A percentile compares a stretch with the other conserved stretches of the same genome.
Evolutionary conservation across 37 sponge, comb jelly and placozoan genomes (phyloP).

Genomic region (Spongia lamella): DNA sequence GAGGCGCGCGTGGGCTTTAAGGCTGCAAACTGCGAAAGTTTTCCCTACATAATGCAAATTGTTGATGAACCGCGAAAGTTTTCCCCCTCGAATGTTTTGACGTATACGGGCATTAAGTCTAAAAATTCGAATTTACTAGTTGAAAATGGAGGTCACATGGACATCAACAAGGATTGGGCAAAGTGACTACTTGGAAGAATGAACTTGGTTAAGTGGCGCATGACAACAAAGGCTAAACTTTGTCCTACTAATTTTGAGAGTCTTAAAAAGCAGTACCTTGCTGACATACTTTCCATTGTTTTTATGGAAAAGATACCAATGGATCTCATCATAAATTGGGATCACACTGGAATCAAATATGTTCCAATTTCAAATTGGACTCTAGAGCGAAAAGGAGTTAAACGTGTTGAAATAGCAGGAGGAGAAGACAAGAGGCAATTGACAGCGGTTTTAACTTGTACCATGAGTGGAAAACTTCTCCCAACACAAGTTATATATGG

Average conservation of each 20-base stretch:
- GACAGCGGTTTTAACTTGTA: conserved; percentile 13
- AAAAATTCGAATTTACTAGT: no score
- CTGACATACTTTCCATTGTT: conserved; percentile 11
- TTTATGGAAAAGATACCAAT: conserved; percentile 10
- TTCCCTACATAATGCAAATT: no score
- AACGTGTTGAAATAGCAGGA: conserved; percentile 13
- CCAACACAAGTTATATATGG: conserved; percentile 23
- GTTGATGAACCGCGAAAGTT: no score
- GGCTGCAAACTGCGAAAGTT: no score
- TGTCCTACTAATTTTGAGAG: conserved; percentile 13
- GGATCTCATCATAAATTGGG: conserved; percentile 32
- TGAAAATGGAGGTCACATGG: no score
- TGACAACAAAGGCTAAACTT: conserved; percentile 11
- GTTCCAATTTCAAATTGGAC: conserved; percentile 33
- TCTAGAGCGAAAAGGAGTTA: conserved; percentile 1
- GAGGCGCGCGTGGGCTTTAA: no score
- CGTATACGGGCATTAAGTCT: no score
- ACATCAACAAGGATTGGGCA: conserved; percentile 20
- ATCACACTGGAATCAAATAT: conserved; percentile 32
- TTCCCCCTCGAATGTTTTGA: no score
- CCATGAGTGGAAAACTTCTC: conserved; percentile 8
- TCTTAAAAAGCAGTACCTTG: conserved; percentile 17
- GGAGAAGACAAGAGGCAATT: conserved; percentile 35
- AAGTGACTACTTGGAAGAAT: conserved; percentile 28
- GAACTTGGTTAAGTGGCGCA: conserved; percentile 23